These are phyloP conservation scores for Augiades crinisus DNA, from an alignment of 2,888 invertebrate species.

Conservation along the genomic window DNA sequence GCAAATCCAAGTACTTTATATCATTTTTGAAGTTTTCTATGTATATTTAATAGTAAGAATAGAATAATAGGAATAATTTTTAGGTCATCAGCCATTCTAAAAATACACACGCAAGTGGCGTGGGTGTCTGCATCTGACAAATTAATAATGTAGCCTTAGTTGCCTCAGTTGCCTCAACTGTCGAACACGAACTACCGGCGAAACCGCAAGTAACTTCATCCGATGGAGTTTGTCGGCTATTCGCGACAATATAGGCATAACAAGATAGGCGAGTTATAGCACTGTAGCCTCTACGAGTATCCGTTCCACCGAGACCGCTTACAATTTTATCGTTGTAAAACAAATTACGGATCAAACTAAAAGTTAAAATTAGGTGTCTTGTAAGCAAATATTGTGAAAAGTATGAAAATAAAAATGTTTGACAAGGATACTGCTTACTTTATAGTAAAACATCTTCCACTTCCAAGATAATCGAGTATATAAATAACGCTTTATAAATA, in stretches of 20 bases:
- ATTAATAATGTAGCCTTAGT: slow-evolving; percentile 2
- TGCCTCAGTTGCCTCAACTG: neutral
- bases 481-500: too few species aligned
- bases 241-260: neutral
- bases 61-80: too few species aligned
- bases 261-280: neutral
- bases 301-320: neutral
- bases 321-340: neutral
- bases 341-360: neutral
- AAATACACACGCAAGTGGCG: neutral
- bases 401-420: too few species aligned
- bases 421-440: too few species aligned
- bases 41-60: too few species aligned
- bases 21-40: too few species aligned
- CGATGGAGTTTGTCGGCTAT: neutral
- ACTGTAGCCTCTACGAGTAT: neutral
- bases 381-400: too few species aligned
- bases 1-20: too few species aligned
- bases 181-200: slow-evolving; percentile 1
- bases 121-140: slow-evolving; percentile 2
- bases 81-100: neutral
- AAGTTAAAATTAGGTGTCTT: too few species aligned
- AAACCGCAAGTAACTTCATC: slow-evolving; percentile 24
- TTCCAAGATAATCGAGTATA: too few species aligned
- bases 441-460: too few species aligned